Evolutionary conservation across 30 jellyfish, hydroid and myxozoan genomes (phyloP), one percentile per base, ranked within the genome.

Genomic region (Catostylus mosaicus): DNA sequence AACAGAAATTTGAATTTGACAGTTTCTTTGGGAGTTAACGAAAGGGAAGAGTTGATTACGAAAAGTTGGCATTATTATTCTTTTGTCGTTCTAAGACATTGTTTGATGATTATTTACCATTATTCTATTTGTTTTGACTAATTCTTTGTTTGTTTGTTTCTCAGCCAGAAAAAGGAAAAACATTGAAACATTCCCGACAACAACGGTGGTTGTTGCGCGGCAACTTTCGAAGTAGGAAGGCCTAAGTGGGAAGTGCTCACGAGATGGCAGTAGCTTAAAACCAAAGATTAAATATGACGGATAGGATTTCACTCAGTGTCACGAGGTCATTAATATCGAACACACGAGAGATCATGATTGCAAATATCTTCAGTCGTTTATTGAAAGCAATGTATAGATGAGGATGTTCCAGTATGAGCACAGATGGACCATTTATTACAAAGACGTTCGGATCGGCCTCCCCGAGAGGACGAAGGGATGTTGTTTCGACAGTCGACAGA

Each of bases 401-500:
- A 77, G 32, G 62, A 77, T 77, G 88, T 77, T 57, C 47, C 82
- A 82, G 35, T 27, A 82, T 82, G 92, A 82, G 63, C 76, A 80
- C 90, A 80, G 84, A 80, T 80, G 84, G 90, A 20, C 79, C 80
- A 14, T 50, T 40, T 30, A 33, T 46, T 8, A 56, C 83, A 20
- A 80, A 51, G 76, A 63, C 90, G 22, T 82, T 67, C 60, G 92
- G 86, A 7, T 82, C 92, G n/a, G 92, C 66, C 71, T 82, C 92
- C 32, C 92, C 92, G 23, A 56, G 84, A 37, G 73, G 92, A 60
- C 71, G 92, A 40, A 76, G 88, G 67, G 92, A 82, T n/a, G 92
- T 82, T 68, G 86, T 82, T 67, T 82, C 92, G 46, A 57, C 86
- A 3, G 86, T 82, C 0, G 92, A 82, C 54, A 82, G 92, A 62